Conservation (phyloP, 1,140 invertebrate species). For the Amphibalanus amphitrite region DNA sequence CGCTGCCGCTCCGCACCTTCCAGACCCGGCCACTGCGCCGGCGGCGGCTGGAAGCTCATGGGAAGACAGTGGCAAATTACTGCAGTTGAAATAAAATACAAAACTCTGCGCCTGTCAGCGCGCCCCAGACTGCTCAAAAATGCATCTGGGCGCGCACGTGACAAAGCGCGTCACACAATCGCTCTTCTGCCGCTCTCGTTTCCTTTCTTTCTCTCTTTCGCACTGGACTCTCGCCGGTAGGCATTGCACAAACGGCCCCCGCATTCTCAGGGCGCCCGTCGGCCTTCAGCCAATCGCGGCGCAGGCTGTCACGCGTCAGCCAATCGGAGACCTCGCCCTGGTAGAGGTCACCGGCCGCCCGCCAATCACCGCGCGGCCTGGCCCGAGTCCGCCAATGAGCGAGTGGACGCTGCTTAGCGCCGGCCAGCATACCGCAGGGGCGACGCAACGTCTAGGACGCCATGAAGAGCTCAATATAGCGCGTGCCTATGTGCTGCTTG, state of each 20-base stretch:
- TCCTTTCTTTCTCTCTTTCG: neutral
- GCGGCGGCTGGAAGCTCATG: neutral
- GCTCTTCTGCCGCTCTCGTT: neutral
- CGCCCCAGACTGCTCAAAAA: neutral
- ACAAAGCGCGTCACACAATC: neutral
- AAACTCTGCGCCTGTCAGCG: neutral
- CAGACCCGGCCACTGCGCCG: no score
- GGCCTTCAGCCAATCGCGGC: neutral
- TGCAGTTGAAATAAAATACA: neutral
- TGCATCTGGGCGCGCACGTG: no score
- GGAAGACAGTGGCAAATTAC: neutral
- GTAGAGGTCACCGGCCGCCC: neutral
- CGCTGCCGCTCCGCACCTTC: neutral
- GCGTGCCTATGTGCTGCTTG: slow-evolving; percentile 36
- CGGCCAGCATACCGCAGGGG: neutral
- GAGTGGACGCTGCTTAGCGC: no score
- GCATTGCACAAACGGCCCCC: neutral
- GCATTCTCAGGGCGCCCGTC: neutral
- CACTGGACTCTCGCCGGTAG: neutral
- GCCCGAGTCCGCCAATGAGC: no score
- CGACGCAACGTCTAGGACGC: slow-evolving; percentile 16
- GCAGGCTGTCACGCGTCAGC: slow-evolving; percentile 1
- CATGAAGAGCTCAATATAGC: slow-evolving; percentile 37
- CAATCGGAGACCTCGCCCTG: neutral
- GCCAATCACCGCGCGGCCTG: neutral